Evolutionary conservation across 2,797 vertebrate species (phyloP).

Genomic region (Nyctibius grandis): DNA sequence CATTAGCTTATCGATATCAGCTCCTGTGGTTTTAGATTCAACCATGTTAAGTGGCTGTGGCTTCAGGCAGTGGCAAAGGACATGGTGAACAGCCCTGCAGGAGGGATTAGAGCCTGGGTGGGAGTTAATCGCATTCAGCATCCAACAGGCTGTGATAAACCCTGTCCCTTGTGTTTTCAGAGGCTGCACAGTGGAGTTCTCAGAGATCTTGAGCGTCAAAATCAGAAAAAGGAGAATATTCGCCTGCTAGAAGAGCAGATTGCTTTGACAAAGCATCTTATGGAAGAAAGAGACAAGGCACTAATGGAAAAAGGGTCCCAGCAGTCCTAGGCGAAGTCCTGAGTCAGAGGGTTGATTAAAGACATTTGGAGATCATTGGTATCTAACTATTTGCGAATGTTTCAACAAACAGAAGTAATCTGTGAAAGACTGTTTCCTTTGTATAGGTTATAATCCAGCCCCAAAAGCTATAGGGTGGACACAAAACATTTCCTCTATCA

Average conservation of each 20-base stretch:
- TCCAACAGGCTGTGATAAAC: background rate
- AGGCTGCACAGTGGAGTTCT: constrained; percentile 86
- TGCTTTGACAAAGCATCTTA: constrained; percentile 80
- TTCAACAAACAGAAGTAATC: background rate
- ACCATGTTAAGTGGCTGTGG: background rate
- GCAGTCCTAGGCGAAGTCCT: constrained; percentile 25
- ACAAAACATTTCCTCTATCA: background rate
- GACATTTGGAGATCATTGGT: background rate
- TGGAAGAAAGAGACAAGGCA: constrained; percentile 73
- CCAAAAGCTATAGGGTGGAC: background rate
- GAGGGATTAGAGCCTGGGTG: background rate
- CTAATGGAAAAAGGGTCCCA: constrained; percentile 46
- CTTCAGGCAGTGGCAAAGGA: background rate
- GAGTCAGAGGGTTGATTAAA: background rate
- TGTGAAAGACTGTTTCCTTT: background rate
- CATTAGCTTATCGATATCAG: background rate
- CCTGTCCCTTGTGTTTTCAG: constrained; percentile 71
- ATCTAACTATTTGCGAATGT: background rate
- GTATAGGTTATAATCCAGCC: background rate
- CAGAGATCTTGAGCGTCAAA: constrained; percentile 84
- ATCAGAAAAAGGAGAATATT: constrained; percentile 85
- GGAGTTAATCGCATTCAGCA: background rate
- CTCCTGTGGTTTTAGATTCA: background rate
- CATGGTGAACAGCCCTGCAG: background rate
- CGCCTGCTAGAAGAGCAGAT: constrained; percentile 85